Conservation (phyloP, 53 echinoderm and acorn worm species). For the Crossaster papposus region DNA sequence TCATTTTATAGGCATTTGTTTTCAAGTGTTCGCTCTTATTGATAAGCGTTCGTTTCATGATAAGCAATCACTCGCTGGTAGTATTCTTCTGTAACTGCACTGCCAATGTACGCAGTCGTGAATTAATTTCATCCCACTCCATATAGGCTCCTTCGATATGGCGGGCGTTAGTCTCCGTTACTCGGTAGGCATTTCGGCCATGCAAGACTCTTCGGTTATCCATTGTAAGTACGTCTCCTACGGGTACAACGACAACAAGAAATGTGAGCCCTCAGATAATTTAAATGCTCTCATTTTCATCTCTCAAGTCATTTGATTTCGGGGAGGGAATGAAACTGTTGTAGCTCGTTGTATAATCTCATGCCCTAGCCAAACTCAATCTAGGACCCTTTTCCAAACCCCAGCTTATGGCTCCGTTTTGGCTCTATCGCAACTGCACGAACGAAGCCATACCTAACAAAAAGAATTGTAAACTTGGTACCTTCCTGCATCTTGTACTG, state of each 20-base stretch:
- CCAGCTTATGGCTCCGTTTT: too few species aligned
- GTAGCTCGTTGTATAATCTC: too few species aligned
- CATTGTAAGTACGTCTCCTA: conserved; percentile 55
- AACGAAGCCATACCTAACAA: neutral
- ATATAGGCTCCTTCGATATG: conserved; percentile 54
- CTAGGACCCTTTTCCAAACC: too few species aligned
- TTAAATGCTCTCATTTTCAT: too few species aligned
- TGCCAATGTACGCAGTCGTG: conserved; percentile 41
- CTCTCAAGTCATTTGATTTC: too few species aligned
- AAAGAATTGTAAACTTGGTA: neutral
- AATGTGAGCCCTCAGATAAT: too few species aligned
- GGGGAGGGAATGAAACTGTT: too few species aligned
- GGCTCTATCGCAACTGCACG: too few species aligned
- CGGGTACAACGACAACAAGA: neutral
- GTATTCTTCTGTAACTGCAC: neutral
- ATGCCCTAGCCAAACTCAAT: too few species aligned
- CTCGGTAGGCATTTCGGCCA: conserved; percentile 43
- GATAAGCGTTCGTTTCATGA: too few species aligned
- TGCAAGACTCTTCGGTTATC: conserved; percentile 52
- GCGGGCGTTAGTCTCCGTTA: conserved; percentile 33
- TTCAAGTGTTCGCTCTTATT: too few species aligned
- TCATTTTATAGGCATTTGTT: too few species aligned
- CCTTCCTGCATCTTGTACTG: conserved; percentile 62
- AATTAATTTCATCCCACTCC: conserved; percentile 61
- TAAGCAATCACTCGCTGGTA: neutral